Evolutionary conservation across 2,797 vertebrate genomes (phyloP).

Genomic region (Masticophis lateralis): DNA sequence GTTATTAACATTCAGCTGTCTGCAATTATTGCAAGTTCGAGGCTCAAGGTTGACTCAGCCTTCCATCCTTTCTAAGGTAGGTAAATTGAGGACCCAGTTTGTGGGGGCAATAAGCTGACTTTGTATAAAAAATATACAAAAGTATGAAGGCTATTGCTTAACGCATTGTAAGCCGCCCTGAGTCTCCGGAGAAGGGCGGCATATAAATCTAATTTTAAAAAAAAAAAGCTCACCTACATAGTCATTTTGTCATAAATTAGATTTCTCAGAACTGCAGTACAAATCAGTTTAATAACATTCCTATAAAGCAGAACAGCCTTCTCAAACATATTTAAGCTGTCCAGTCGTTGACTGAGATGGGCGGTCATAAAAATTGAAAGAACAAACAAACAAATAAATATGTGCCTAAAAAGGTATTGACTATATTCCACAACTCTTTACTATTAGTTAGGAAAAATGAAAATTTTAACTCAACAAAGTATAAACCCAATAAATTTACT

Average conservation of each 20-base stretch:
- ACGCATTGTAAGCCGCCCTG: no score
- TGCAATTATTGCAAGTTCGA: no score
- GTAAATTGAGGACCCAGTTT: no score
- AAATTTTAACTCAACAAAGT: neutral
- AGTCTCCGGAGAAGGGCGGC: no score
- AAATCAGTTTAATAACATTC: neutral
- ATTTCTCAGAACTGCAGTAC: neutral
- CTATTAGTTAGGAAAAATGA: neutral
- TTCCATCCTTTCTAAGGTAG: no score
- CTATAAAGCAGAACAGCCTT: neutral
- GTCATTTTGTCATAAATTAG: neutral
- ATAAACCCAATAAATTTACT: neutral
- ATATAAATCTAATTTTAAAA: no score
- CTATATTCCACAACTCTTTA: neutral
- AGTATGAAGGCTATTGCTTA: no score
- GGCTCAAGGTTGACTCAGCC: no score
- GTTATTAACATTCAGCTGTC: no score
- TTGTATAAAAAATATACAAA: no score
- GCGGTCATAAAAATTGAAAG: neutral
- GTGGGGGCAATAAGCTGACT: no score
- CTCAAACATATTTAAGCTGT: neutral
- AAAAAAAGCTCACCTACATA: neutral
- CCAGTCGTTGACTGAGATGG: neutral
- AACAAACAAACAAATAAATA: neutral
- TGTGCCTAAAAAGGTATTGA: neutral